Conservation (phyloP, 1,140 invertebrate species). For the Trichonephila inaurata region DNA sequence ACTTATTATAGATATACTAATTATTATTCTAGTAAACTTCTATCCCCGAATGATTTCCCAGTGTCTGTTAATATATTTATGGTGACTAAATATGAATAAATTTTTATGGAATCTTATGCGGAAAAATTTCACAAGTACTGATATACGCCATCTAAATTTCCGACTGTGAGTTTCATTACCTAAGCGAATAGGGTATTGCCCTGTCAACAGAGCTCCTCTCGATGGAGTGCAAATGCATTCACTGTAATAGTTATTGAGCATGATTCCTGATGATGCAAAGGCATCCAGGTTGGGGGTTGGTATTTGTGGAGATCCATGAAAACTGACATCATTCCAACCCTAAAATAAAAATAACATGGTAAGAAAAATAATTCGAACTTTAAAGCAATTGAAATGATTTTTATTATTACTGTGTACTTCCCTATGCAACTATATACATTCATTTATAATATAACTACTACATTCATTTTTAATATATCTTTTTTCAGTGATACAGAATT, state of each 20-base stretch:
- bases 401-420: no score
- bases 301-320: conserved; percentile 79
- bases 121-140: not conserved
- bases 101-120: not conserved
- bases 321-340: conserved; percentile 82
- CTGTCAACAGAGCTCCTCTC: conserved; percentile 90
- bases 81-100: not conserved
- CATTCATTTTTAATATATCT: no score
- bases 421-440: no score
- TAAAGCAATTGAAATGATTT: no score
- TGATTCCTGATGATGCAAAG: conserved; percentile 80
- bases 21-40: no score
- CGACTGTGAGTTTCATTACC: conserved; percentile 81
- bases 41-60: no score
- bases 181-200: conserved; percentile 91
- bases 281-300: conserved; percentile 80
- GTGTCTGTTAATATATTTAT: no score
- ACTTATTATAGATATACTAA: no score
- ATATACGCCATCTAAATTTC: no score
- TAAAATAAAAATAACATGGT: conserved; percentile 26
- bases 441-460: no score
- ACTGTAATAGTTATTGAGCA: conserved; percentile 90
- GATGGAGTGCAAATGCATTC: conserved; percentile 89
- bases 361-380: no score
- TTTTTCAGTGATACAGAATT: no score